phyloP scores from a whole-genome alignment of 2,888 invertebrate genomes.

The Papilio protenor region DNA sequence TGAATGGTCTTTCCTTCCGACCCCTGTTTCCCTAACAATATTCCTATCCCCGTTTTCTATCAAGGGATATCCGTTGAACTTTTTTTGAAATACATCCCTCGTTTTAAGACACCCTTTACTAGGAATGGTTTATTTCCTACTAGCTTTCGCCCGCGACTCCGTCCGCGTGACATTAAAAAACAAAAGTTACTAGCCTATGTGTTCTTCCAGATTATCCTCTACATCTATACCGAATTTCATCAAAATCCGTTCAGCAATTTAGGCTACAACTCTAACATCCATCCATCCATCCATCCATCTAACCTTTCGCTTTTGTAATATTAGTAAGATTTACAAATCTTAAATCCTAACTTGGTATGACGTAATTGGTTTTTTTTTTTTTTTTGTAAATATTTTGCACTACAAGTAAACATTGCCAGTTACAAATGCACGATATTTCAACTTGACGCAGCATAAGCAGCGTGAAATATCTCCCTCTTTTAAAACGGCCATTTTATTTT shows the following conservation, averaged over 20 bases:
- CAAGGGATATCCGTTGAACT: slow-evolving; percentile 37
- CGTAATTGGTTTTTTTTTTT: neutral
- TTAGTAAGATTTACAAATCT: neutral
- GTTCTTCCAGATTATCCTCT: no score
- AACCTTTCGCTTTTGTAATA: no score
- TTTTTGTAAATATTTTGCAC: slow-evolving; percentile 48
- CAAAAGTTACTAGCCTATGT: no score
- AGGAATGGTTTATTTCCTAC: neutral
- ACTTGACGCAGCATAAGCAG: neutral
- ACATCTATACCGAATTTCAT: no score
- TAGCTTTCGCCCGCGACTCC: no score
- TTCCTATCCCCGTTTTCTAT: slow-evolving; percentile 42
- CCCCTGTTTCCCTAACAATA: slow-evolving; percentile 42
- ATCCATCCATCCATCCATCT: no score
- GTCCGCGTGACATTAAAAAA: no score
- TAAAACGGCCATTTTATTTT: no score
- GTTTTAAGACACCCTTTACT: slow-evolving; percentile 15
- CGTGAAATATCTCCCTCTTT: no score
- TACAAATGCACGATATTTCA: neutral
- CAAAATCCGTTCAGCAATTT: no score
- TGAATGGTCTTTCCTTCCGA: slow-evolving; percentile 43
- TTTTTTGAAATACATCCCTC: slow-evolving; percentile 27
- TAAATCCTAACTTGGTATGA: neutral
- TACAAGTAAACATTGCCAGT: neutral
- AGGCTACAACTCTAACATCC: no score